These are phyloP conservation scores for Leistus spinibarbis DNA, from an alignment of 2,888 invertebrate genomes.

Conservation along the genomic window DNA sequence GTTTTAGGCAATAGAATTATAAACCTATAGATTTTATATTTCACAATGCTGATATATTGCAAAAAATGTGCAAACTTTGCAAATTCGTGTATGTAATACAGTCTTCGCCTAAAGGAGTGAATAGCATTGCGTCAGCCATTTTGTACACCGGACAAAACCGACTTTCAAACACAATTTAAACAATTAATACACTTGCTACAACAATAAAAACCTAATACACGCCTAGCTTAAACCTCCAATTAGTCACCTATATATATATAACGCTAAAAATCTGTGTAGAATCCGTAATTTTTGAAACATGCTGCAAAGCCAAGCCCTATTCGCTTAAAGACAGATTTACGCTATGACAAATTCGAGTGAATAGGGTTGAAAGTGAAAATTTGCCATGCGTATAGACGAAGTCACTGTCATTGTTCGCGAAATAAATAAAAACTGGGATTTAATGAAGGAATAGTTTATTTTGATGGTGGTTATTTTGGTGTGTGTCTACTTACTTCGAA, in stretches of 20 bases:
- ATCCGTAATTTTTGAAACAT: slow-evolving; percentile 21
- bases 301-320: slow-evolving; percentile 28
- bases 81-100: slow-evolving; percentile 35
- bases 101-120: slow-evolving; percentile 36
- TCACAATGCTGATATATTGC: background rate
- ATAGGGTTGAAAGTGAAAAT: slow-evolving; percentile 5
- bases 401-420: slow-evolving; percentile 28
- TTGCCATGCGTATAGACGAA: slow-evolving; percentile 10
- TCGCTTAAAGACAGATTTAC: slow-evolving; percentile 4
- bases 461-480: too few species aligned
- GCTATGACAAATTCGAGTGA: background rate
- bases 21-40: too few species aligned
- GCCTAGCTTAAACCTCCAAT: background rate
- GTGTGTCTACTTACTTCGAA: slow-evolving; percentile 95
- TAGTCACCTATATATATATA: background rate
- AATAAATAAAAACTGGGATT: background rate
- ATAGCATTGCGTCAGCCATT: slow-evolving; percentile 33
- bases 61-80: slow-evolving; percentile 27
- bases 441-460: too few species aligned
- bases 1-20: too few species aligned
- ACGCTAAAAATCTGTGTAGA: background rate
- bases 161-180: slow-evolving; percentile 27
- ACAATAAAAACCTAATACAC: background rate
- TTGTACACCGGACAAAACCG: slow-evolving; percentile 36
- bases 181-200: slow-evolving; percentile 2